phyloP scores from a whole-genome alignment of 2,113 vertebrate species.

The Hassar affinis region DNA sequence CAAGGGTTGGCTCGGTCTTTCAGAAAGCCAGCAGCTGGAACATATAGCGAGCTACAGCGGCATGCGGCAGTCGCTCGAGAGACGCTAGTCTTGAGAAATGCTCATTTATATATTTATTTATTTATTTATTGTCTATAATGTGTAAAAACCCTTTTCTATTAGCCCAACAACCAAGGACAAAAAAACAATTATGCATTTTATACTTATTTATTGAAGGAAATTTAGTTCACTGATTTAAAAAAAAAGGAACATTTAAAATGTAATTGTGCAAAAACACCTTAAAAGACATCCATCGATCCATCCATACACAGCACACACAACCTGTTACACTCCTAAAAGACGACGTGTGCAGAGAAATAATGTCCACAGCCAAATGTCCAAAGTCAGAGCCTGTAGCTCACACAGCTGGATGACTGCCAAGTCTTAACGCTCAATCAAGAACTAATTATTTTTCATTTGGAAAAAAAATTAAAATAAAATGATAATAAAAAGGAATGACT shows the following conservation, averaged over 20 bases:
- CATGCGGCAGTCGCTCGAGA: background rate
- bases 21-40: background rate
- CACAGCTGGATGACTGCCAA: background rate
- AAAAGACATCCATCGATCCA: background rate
- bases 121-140: background rate
- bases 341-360: background rate
- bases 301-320: background rate
- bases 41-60: background rate
- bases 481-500: background rate
- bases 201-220: slow-evolving; percentile 60
- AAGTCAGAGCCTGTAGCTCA: background rate
- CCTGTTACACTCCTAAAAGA: background rate
- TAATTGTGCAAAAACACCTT: background rate
- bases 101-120: background rate
- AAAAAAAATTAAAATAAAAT: background rate
- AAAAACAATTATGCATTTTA: slow-evolving; percentile 7
- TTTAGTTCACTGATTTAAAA: slow-evolving; percentile 54
- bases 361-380: background rate
- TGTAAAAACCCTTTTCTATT: background rate
- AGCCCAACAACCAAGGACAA: background rate
- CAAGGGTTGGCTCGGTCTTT: background rate
- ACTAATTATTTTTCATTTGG: too few species aligned
- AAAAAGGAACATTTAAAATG: slow-evolving; percentile 49
- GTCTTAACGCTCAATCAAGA: background rate
- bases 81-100: background rate